Percentiles rank a stretch among this genome's conserved stretches.
Conservation (phyloP, 2,113 vertebrate genomes). For the Halcyon senegalensis region DNA sequence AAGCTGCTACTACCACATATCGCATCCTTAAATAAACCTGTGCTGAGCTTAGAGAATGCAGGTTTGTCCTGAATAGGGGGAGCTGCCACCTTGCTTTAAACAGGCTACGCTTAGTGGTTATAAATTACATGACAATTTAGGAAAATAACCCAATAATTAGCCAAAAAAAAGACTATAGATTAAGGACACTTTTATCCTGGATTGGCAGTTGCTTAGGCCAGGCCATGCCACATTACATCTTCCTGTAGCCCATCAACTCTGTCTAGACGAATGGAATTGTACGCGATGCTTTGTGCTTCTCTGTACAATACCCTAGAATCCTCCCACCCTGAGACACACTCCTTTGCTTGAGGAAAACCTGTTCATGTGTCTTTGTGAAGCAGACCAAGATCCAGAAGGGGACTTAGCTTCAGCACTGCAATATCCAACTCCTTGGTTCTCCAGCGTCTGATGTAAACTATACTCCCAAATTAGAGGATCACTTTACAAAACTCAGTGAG, state of each 20-base stretch:
- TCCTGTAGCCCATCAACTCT: neutral
- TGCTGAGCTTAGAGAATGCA: neutral
- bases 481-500: neutral
- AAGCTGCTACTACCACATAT: neutral
- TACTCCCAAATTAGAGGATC: neutral
- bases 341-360: neutral
- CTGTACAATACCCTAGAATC: neutral
- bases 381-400: neutral
- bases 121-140: neutral
- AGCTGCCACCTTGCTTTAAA: neutral
- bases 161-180: neutral
- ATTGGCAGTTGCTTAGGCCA: neutral
- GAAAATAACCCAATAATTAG: neutral
- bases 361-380: neutral
- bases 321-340: neutral
- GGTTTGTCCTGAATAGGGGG: neutral
- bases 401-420: neutral
- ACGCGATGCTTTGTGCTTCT: accelerated
- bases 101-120: neutral
- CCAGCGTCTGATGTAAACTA: neutral
- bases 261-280: neutral
- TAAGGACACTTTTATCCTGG: neutral
- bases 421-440: neutral
- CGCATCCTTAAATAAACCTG: neutral
- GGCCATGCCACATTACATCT: neutral